These are phyloP conservation scores for Dendronephthya gigantea DNA, from an alignment of 64 coral and sea anemone species.

Conservation along the genomic window DNA sequence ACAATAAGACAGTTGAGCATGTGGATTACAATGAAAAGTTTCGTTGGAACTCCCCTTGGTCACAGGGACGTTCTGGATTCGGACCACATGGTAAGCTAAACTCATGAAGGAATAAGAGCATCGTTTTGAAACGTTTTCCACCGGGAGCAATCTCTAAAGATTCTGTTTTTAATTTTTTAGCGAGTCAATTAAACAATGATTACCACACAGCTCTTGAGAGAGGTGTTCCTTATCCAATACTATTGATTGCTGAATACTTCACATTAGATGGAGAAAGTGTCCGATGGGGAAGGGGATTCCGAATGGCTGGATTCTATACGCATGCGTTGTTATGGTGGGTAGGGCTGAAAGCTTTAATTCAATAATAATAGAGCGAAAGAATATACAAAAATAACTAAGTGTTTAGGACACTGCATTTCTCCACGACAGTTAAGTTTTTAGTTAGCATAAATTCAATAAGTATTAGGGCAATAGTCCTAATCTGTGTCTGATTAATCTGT, in stretches of 20 bases:
- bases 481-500: no score
- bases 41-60: background rate
- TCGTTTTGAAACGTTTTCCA: no score
- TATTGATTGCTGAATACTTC: constrained; percentile 3
- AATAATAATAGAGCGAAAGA: no score
- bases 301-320: constrained; percentile 16
- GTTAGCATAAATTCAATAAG: no score
- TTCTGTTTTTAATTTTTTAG: background rate
- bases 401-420: no score
- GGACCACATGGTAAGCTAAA: background rate
- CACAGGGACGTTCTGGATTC: background rate
- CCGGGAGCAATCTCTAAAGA: background rate
- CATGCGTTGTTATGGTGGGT: constrained; percentile 5
- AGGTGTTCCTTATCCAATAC: background rate
- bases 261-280: constrained; percentile 3
- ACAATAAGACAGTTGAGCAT: background rate
- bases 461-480: no score
- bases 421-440: no score
- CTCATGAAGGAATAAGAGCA: no score
- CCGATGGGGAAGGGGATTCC: background rate
- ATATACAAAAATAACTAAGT: no score
- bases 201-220: background rate
- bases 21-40: constrained; percentile 11
- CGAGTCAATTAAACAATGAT: background rate
- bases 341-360: no score